These are phyloP conservation scores for Gopherus flavomarginatus DNA, from an alignment of 2,113 vertebrate genomes.

Conservation along the genomic window DNA sequence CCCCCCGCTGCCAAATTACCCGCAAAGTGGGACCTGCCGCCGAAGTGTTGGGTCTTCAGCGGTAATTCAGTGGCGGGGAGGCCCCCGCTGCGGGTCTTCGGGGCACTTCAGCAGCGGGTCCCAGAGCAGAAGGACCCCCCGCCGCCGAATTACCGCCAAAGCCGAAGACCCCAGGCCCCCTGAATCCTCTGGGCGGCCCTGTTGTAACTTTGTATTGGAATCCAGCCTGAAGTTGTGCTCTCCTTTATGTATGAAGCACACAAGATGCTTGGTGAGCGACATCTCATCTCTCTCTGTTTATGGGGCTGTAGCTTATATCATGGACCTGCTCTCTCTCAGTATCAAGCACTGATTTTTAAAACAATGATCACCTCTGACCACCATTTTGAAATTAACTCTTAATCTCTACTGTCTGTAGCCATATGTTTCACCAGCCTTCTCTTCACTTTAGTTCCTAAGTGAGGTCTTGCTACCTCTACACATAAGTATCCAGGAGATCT, in stretches of 20 bases:
- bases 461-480: background rate
- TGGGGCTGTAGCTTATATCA: background rate
- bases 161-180: too few relatives aligned
- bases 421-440: background rate
- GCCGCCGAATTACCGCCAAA: too few relatives aligned
- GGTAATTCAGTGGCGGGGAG: too few relatives aligned
- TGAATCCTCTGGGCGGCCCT: too few relatives aligned
- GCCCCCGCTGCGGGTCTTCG: too few relatives aligned
- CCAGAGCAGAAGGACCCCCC: too few relatives aligned
- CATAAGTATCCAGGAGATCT: background rate
- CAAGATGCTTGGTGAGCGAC: background rate
- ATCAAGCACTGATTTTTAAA: accelerated
- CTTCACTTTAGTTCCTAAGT: background rate
- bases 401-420: accelerated
- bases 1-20: too few relatives aligned
- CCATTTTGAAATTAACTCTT: background rate
- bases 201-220: background rate
- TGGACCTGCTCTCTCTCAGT: background rate
- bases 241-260: background rate
- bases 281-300: background rate
- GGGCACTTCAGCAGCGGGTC: too few relatives aligned
- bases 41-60: too few relatives aligned
- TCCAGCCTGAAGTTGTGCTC: background rate
- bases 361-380: accelerated
- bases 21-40: too few relatives aligned